A percentile compares a stretch with the other conserved stretches of the same genome.
Conservation (phyloP, 1,140 invertebrate species). For the Stratiolaelaps scimitus region DNA sequence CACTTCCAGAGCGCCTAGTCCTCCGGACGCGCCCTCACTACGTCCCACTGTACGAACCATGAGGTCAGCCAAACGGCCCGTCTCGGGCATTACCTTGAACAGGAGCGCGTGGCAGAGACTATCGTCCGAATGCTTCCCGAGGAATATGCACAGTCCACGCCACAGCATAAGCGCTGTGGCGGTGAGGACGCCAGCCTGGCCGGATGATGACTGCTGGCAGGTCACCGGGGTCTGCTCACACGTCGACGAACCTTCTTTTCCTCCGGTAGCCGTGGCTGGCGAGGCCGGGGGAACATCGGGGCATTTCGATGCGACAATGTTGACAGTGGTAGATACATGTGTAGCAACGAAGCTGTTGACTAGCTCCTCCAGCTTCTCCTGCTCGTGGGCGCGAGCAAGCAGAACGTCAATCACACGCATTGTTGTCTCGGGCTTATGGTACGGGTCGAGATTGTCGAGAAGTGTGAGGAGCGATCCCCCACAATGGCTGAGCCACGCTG, state of each 20-base stretch:
- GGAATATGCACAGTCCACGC: not conserved
- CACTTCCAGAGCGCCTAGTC: not conserved
- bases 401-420: constrained; percentile 4
- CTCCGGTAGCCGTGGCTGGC: too few relatives aligned
- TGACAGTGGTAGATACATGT: too few relatives aligned
- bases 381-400: not conserved
- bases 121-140: constrained; percentile 5
- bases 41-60: constrained; percentile 14
- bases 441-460: constrained; percentile 3
- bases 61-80: not conserved
- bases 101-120: constrained; percentile 8
- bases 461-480: not conserved
- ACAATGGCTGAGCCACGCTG: not conserved
- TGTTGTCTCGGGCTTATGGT: constrained; percentile 20
- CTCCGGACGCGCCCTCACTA: not conserved
- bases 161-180: not conserved
- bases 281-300: too few relatives aligned
- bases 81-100: constrained; percentile 12
- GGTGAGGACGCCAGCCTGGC: not conserved
- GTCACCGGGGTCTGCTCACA: too few relatives aligned
- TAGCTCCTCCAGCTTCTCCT: not conserved
- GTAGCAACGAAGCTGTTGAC: constrained; percentile 6
- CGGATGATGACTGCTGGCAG: too few relatives aligned
- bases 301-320: too few relatives aligned
- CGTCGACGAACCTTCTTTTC: too few relatives aligned